Conservation (phyloP, 2,113 vertebrate species). For the Heterochromis multidens region DNA sequence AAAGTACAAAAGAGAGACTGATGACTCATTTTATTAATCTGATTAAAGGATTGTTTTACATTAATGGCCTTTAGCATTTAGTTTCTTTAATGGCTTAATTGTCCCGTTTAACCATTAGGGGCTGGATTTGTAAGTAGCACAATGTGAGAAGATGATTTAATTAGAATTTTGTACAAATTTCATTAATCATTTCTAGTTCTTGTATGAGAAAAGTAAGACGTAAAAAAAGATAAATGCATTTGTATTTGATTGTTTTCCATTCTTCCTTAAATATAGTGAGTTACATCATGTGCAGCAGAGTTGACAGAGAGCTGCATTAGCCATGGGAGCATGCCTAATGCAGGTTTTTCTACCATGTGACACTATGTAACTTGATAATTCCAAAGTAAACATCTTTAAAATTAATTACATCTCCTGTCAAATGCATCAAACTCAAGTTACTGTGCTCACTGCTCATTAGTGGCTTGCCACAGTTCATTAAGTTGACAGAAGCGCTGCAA, state of each 20-base stretch:
- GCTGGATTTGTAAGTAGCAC: not conserved
- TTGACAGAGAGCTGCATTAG: not conserved
- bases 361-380: not conserved
- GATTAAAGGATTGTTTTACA: not conserved
- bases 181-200: not conserved
- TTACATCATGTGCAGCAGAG: not conserved
- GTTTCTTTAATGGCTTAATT: not conserved
- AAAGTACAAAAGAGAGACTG: not conserved
- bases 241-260: no score
- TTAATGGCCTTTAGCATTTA: not conserved
- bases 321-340: not conserved
- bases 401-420: not conserved
- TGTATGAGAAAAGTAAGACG: not conserved
- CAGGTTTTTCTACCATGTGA: not conserved
- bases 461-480: not conserved
- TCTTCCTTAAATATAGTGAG: no score
- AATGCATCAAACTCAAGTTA: not conserved
- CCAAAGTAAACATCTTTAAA: not conserved
- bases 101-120: not conserved
- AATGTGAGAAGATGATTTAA: not conserved
- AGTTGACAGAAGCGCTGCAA: not conserved
- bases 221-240: not conserved
- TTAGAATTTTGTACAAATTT: not conserved
- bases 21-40: not conserved
- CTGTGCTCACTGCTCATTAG: not conserved